Evolutionary conservation across 2,797 vertebrate genomes (phyloP).

Genomic region (Alauda arvensis): DNA sequence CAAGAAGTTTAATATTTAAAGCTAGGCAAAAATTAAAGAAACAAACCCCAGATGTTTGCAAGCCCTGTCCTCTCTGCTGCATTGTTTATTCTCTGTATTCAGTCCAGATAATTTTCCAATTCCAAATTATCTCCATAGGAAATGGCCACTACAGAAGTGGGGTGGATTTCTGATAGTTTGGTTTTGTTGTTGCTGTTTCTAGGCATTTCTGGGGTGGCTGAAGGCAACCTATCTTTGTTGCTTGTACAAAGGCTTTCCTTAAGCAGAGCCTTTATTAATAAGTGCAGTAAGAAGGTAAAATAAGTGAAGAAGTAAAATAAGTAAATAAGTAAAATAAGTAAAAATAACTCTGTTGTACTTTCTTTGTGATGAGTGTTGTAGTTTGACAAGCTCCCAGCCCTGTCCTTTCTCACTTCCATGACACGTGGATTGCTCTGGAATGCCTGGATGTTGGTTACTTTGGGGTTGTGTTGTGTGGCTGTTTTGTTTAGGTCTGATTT

Average conservation of each 20-base stretch:
- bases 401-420: background rate
- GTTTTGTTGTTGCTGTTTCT: fast-evolving
- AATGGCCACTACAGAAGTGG: background rate
- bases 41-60: background rate
- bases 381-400: background rate
- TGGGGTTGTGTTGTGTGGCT: background rate
- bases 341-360: background rate
- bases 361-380: no score
- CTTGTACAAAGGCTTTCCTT: background rate
- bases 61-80: background rate
- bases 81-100: background rate
- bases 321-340: no score
- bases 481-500: background rate
- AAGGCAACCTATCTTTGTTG: background rate
- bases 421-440: background rate
- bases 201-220: background rate
- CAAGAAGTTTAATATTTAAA: background rate
- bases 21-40: background rate
- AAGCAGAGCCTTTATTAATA: background rate
- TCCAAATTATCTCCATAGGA: background rate
- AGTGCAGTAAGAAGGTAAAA: background rate
- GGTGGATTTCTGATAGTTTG: background rate
- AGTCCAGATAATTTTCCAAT: background rate
- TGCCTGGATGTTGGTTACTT: background rate
- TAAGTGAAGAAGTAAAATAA: no score